Conservation (phyloP, 2,113 vertebrate species). For the Albula glossodonta region DNA sequence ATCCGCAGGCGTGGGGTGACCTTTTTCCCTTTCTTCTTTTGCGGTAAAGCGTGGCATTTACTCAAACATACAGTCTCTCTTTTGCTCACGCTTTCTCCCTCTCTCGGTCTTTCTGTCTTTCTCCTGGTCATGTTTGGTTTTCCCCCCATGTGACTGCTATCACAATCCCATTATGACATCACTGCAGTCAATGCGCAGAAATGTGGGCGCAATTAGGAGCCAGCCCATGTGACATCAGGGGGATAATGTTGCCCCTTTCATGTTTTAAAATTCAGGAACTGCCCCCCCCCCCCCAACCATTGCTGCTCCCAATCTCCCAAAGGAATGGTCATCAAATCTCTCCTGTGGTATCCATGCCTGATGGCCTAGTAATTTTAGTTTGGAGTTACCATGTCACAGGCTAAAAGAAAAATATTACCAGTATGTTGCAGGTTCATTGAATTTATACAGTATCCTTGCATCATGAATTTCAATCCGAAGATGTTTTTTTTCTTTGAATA, state of each 20-base stretch:
- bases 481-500: no score
- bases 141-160: no score
- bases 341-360: background rate
- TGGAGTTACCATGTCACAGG: background rate
- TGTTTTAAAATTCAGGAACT: background rate
- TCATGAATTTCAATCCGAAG: no score
- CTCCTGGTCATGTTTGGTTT: background rate
- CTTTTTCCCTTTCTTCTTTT: slow-evolving; percentile 8
- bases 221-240: no score
- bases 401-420: no score
- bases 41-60: slow-evolving; percentile 12
- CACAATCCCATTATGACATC: background rate
- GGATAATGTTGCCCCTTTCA: no score
- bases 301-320: background rate
- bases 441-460: no score
- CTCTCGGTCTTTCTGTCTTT: background rate
- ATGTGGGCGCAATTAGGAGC: background rate
- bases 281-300: no score
- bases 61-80: background rate
- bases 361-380: background rate
- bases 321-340: background rate
- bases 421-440: no score
- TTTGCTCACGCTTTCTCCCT: background rate
- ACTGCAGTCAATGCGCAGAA: background rate
- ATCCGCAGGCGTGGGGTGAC: slow-evolving; percentile 32